Conservation (phyloP, 1,140 invertebrate species). For the Caerostris extrusa region DNA sequence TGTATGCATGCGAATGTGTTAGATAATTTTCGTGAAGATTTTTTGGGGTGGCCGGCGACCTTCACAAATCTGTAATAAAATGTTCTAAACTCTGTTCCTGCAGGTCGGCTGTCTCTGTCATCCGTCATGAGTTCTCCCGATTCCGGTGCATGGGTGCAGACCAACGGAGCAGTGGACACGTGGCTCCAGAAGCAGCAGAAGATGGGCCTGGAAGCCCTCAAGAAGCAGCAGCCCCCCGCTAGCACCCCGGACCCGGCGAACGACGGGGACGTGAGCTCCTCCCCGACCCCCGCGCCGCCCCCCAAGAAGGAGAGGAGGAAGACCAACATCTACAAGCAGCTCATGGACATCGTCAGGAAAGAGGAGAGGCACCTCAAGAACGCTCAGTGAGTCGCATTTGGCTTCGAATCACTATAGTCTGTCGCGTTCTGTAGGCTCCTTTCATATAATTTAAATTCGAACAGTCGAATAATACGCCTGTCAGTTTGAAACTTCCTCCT, state of each 20-base stretch:
- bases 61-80: background rate
- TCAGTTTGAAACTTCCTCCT: no score
- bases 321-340: constrained; percentile 70
- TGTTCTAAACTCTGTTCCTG: background rate
- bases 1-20: no score
- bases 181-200: constrained; percentile 39
- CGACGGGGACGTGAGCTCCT: constrained; percentile 38
- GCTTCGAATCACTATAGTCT: no score
- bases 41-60: background rate
- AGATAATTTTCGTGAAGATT: background rate
- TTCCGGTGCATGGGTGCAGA: constrained; percentile 47
- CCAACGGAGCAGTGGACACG: background rate
- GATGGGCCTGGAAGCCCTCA: background rate
- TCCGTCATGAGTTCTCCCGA: constrained; percentile 68
- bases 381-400: constrained; percentile 29
- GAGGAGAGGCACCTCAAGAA: constrained; percentile 68
- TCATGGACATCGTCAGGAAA: constrained; percentile 72
- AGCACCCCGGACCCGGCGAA: background rate
- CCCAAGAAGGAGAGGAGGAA: constrained; percentile 65
- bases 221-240: background rate
- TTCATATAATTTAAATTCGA: no score
- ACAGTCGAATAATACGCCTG: no score
- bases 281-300: background rate
- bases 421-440: no score
- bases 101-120: constrained; percentile 52